These are phyloP conservation scores for Schizotus pectinicornis DNA, from an alignment of 2,888 invertebrate genomes.

Conservation along the genomic window DNA sequence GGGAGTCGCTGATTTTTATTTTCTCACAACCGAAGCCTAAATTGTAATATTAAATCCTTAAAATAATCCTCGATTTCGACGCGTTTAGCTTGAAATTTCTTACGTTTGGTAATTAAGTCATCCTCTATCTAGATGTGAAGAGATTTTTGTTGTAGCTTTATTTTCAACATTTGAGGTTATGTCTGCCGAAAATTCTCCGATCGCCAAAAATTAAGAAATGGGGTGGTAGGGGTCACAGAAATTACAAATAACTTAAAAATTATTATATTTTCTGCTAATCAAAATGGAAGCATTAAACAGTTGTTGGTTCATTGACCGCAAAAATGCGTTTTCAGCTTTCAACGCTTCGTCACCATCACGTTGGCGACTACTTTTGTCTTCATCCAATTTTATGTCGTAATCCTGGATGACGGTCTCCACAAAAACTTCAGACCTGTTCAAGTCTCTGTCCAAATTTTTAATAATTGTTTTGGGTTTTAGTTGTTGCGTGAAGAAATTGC, in stretches of 20 bases:
- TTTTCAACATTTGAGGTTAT: no score
- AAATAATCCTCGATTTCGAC: no score
- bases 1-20: no score
- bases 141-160: no score
- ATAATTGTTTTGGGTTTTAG: constrained; percentile 65
- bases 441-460: constrained; percentile 68
- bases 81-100: no score
- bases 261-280: constrained; percentile 25
- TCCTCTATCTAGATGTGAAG: no score
- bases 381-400: constrained; percentile 45
- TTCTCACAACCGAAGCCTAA: no score
- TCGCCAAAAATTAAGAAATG: no score
- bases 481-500: constrained; percentile 66
- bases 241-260: constrained; percentile 7
- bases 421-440: constrained; percentile 65
- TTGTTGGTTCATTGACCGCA: constrained; percentile 66
- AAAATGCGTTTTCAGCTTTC: constrained; percentile 61
- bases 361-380: constrained; percentile 39
- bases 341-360: constrained; percentile 38
- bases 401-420: constrained; percentile 59
- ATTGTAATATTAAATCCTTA: no score
- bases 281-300: constrained; percentile 59
- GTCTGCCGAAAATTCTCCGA: no score
- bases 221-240: no score
- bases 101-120: no score